phyloP scores from a whole-genome alignment of 2,888 invertebrate species.

The Biston betularia region DNA sequence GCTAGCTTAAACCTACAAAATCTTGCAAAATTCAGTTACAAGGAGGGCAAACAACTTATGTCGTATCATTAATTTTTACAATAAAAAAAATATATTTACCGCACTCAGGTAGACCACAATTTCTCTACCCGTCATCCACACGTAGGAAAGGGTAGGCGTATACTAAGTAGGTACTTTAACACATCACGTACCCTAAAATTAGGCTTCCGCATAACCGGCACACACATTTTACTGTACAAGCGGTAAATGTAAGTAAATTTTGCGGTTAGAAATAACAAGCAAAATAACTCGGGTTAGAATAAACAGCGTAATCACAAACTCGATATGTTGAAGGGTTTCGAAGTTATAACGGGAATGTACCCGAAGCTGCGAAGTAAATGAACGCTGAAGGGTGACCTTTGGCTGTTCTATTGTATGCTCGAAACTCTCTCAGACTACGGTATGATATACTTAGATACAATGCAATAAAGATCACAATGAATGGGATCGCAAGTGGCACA shows the following conservation, averaged over 20 bases:
- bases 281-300: constrained; percentile 16
- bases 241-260: constrained; percentile 1
- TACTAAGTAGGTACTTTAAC: background rate
- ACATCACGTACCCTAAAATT: background rate
- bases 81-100: too few relatives aligned
- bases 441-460: background rate
- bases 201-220: constrained; percentile 1
- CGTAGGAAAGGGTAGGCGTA: background rate
- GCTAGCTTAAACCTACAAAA: too few relatives aligned
- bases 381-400: constrained; percentile 30
- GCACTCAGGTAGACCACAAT: too few relatives aligned
- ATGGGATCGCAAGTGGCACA: too few relatives aligned
- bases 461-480: too few relatives aligned
- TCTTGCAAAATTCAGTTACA: too few relatives aligned
- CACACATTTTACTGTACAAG: constrained; percentile 1
- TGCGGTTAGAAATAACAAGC: constrained; percentile 3
- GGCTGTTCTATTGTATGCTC: constrained; percentile 24
- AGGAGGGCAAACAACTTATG: too few relatives aligned
- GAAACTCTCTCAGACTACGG: background rate
- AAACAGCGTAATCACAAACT: constrained; percentile 20
- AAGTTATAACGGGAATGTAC: constrained; percentile 21
- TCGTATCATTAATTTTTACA: too few relatives aligned
- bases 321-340: constrained; percentile 17
- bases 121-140: background rate
- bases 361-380: constrained; percentile 23